Percentiles rank a stretch among this genome's conserved stretches.
These are phyloP conservation scores for Dinoponera quadriceps DNA, from an alignment of 1,140 invertebrate genomes.

Conservation along the genomic window DNA sequence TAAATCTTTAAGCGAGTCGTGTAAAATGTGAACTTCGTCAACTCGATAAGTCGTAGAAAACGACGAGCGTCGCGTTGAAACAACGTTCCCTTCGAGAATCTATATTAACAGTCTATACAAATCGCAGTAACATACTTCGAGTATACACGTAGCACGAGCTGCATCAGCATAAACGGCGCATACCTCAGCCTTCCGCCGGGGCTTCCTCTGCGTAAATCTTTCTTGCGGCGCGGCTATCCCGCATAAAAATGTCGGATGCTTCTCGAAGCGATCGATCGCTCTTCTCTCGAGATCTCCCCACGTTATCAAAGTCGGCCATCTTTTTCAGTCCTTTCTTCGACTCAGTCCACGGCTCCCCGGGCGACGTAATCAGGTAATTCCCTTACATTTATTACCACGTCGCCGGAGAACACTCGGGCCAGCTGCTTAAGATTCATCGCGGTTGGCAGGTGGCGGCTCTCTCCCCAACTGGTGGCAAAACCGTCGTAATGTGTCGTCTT, in stretches of 20 bases:
- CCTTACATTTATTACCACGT: conserved; percentile 57
- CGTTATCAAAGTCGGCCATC: conserved; percentile 43
- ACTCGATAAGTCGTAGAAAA: too few species aligned
- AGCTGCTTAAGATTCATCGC: conserved; percentile 52
- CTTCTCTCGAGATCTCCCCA: conserved; percentile 27
- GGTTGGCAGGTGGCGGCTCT: conserved; percentile 38
- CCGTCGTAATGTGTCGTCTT: conserved; percentile 17
- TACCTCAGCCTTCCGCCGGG: conserved; percentile 28
- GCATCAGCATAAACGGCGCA: conserved; percentile 44
- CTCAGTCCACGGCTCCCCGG: conserved; percentile 7
- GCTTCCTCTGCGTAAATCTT: conserved; percentile 49
- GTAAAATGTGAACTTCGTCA: too few species aligned
- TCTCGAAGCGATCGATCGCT: conserved; percentile 52
- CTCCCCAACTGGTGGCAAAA: conserved; percentile 12
- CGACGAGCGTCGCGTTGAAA: too few species aligned
- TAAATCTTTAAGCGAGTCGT: too few species aligned
- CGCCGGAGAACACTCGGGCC: conserved; percentile 21
- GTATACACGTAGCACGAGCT: conserved; percentile 19
- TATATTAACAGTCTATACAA: conserved; percentile 20
- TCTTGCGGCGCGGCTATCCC: conserved; percentile 27
- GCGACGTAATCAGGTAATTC: conserved; percentile 63
- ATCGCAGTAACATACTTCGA: conserved; percentile 17
- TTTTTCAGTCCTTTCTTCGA: conserved; percentile 47
- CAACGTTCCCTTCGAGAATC: neutral
- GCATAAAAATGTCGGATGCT: conserved; percentile 52